Evolutionary conservation across 92 coral and sea anemone species (phyloP), one percentile per base, ranked within the genome.

Genomic region (Porites lobata): DNA sequence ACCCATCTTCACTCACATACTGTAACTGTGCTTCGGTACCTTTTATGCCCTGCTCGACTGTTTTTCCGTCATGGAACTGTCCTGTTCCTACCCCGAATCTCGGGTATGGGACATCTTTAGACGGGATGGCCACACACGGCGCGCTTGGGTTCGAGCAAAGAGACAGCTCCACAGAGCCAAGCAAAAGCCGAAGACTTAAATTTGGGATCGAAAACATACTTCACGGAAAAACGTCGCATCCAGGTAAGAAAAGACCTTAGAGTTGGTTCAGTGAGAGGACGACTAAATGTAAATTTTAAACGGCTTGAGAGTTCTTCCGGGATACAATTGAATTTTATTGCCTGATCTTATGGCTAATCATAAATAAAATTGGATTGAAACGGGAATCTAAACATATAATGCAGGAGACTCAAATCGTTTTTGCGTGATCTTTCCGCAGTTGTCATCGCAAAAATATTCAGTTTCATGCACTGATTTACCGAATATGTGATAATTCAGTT

Each of bases 151-250:
- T 65, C 78, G 78, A 24, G 26, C 76, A 81, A 56, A 43, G 38
- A 9, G 86, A 82, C 70, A 56, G 38, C 66, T 70, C 12, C 43
- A 75, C 3, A 50, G 86, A 82, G 29, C 14, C 70, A 18, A 82
- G 51, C 78, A 8, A 83, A 43, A 91, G 89, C 76, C 87, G 81
- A 66, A 83, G 85, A 4, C 96, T 95, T n/a, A 95, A 93, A 88
- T 95, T 95, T 80, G 98, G 98, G 43, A 95, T 95, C 69, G 98
- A 95, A 59, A 86, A 92, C 26, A 95, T 95, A 43, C 94, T 95
- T 8, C 76, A 91, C 54, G 91, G 92, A 47, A 51, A 43, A 65
- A 65, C 51, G 6, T 78, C 80, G 12, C 70, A 75, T 7, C 59
- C 92, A 82, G 96, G 96, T 93, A 76, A 13, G 91, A 12, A 8